Conservation (phyloP, 2,797 vertebrate species). For the Podargus strigoides region DNA sequence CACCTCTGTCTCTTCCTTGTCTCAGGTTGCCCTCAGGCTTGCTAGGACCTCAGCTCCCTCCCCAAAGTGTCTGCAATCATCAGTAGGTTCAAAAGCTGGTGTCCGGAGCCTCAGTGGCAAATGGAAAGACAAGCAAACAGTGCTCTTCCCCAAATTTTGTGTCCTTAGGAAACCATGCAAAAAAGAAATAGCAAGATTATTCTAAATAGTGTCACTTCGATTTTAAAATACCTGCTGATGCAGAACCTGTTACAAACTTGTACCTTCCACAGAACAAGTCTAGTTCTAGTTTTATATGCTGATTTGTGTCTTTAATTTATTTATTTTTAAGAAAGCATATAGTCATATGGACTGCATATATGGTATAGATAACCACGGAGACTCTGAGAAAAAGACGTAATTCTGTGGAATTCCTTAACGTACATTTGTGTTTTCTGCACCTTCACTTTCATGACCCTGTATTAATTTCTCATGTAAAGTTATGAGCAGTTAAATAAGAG, state of each 20-base stretch:
- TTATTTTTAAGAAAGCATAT: not conserved
- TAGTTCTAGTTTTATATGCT: not conserved
- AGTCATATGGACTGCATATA: not conserved
- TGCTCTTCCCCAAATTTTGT: not conserved
- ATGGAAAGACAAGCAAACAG: not conserved
- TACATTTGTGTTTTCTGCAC: not conserved
- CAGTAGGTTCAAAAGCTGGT: not conserved
- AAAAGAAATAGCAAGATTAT: not conserved
- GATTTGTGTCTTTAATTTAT: not conserved
- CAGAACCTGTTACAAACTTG: not conserved
- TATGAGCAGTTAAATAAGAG: not conserved
- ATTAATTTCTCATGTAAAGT: not conserved
- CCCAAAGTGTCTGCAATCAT: not conserved
- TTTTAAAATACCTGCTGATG: not conserved
- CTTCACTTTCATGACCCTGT: not conserved
- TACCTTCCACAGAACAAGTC: not conserved
- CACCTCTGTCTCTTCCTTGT: accelerated
- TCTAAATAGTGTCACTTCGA: not conserved
- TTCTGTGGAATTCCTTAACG: not conserved
- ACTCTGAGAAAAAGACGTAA: not conserved
- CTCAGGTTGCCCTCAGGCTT: not conserved
- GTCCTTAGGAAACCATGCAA: not conserved
- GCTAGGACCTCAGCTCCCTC: not conserved
- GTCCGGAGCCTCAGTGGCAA: not conserved
- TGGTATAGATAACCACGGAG: not conserved